Evolutionary conservation across 2,113 vertebrate species (phyloP), one percentile per base, ranked within the genome.

Genomic region (Chionodraco myersi): DNA sequence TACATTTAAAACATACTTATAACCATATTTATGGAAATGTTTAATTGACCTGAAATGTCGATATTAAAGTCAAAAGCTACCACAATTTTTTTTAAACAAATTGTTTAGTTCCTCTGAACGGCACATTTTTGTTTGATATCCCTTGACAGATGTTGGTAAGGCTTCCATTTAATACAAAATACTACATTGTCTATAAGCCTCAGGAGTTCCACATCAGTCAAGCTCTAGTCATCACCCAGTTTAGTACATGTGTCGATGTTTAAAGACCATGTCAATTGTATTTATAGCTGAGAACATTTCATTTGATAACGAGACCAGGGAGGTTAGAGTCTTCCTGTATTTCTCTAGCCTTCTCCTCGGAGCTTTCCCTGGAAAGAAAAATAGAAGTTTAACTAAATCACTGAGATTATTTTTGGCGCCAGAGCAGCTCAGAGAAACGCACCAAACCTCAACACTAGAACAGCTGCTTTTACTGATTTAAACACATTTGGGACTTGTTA

Each of bases 401-500:
- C 3, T 6, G 59, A 62, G 80, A 84, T 77, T 18, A 69, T 71
- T 86, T 78, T 68, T 60, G 72, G 6, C 6, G 36, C 36, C 54
- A 53, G 68, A 52, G 58, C 26, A n/a, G 47, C 85, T 82, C 51
- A 26, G 71, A 85, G 82, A 82, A 79, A 80, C 0, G n/a, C 58
- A 63, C n/a, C 67, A 63, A 79, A 70, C 54, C 68, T 51, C 65
- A 85, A 83, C 72, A 62, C 44, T 15, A 11, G 60, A 72, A 26
- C 86, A 86, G 68, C 83, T 89, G 81, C 83, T 86, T 63, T 61
- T 45, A 52, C 72, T 86, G 67, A 75, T 69, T 82, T 9, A 10
- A 16, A 59, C 79, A 65, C 84, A 18, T 72, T 8, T 66, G 86
- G 88, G 88, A 87, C 72, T 82, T 85, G 70, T 88, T 88, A 89